Evolutionary conservation across 2,888 invertebrate genomes (phyloP).

Genomic region (Epinotia demarniana): DNA sequence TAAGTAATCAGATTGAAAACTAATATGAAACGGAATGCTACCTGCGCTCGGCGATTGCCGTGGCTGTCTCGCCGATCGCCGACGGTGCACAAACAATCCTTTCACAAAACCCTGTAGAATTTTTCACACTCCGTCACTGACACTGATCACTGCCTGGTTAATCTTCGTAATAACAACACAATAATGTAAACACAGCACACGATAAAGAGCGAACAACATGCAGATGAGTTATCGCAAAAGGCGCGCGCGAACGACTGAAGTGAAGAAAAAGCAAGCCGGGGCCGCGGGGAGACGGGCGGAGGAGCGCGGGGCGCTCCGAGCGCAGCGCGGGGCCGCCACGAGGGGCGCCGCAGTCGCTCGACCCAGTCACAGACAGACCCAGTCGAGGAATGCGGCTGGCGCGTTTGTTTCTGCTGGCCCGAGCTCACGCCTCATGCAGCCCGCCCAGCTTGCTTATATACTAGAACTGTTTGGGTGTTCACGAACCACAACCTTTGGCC

Average conservation of each 20-base stretch:
- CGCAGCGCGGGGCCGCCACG: conserved; percentile 71
- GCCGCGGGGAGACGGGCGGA: conserved; percentile 49
- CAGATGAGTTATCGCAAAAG: conserved; percentile 64
- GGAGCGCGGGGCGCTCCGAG: conserved; percentile 52
- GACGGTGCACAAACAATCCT: conserved; percentile 55
- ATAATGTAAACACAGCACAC: conserved; percentile 79
- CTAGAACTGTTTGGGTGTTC: background rate
- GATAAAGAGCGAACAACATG: conserved; percentile 62
- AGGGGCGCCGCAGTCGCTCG: conserved; percentile 44
- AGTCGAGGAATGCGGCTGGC: conserved; percentile 81
- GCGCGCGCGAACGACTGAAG: conserved; percentile 79
- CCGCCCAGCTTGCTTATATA: conserved; percentile 3
- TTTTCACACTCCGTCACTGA: conserved; percentile 64
- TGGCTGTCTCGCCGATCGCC: conserved; percentile 70
- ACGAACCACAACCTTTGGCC: background rate
- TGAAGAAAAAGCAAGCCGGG: conserved; percentile 46
- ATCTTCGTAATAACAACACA: conserved; percentile 72
- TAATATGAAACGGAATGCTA: conserved; percentile 67
- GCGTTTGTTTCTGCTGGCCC: conserved; percentile 57
- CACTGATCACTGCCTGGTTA: conserved; percentile 67
- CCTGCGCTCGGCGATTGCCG: conserved; percentile 81
- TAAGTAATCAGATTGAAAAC: conserved; percentile 73
- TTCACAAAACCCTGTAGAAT: conserved; percentile 51
- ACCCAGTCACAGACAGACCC: conserved; percentile 55
- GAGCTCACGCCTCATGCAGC: conserved; percentile 12